Evolutionary conservation across 1,140 invertebrate genomes (phyloP), one percentile per base, ranked within the genome.

Genomic region (Trichonephila clavata): DNA sequence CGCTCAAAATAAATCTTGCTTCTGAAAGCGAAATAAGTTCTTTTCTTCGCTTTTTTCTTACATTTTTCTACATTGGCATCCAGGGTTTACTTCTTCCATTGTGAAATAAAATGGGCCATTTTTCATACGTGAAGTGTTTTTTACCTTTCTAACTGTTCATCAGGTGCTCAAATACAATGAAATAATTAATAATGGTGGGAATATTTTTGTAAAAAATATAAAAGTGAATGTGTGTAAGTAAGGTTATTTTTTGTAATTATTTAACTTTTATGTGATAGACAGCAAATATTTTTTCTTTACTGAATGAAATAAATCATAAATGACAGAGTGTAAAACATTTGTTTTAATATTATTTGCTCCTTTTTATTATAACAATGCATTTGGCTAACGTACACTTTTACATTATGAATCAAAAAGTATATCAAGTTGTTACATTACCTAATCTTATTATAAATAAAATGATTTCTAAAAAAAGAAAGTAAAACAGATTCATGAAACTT

Each of bases 51-150:
- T 77, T 39, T 16, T 68, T 32, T 2, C 27, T 77, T 39, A 32
- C 18, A 6, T 24, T 0, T 16, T 32, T 77, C 18, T 77, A 32
- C 32, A 77, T 18, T 77, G 16, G 32, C 71, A 24, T 68, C 65
- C 7, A 6, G 50, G 50, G 50, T 50, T 50, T 50, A 50, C 50
- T 50, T 50, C 5, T 32, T 1, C 32, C 71, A 77, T 77, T 77
- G 71, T 77, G 71, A 77, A 63, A 77, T 77, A 27, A 77, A 77
- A 77, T 32, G 27, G 16, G 24, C 32, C 71, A 77, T 77, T 39
- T 77, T 77, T 77, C 71, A 77, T 39, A 20, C 27, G 14, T 77
- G 71, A 39, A 77, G 32, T 32, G 71, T 27, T 77, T 50, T 50
- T 39, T 77, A 1, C 18, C 14, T 77, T 39, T 39, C 16, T 5